phyloP scores from a whole-genome alignment of 2,888 invertebrate species.

The Leucophora obtusa region DNA sequence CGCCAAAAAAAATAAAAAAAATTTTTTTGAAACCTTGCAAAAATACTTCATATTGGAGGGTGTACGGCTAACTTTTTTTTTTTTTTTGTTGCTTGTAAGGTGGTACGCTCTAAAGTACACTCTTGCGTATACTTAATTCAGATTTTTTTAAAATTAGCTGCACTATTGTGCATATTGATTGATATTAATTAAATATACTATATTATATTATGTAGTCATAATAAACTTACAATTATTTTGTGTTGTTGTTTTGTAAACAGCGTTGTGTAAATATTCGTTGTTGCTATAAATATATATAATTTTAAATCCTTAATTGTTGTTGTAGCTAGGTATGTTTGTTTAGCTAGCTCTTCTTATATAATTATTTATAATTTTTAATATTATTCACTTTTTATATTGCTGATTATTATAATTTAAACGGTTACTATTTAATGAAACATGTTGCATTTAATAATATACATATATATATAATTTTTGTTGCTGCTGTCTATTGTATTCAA shows the following conservation, averaged over 20 bases:
- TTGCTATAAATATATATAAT: constrained; percentile 59
- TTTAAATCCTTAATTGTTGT: constrained; percentile 42
- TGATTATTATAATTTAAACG: constrained; percentile 4
- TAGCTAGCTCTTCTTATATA: not conserved
- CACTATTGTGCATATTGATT: constrained; percentile 25
- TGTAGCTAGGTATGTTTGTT: constrained; percentile 48
- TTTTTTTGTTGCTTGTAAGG: no score
- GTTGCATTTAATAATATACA: constrained; percentile 24
- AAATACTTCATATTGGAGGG: no score
- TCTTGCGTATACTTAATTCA: not conserved
- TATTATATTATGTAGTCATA: not conserved
- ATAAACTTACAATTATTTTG: constrained; percentile 68
- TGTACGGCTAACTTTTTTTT: no score
- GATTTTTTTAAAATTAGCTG: no score
- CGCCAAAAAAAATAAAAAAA: no score
- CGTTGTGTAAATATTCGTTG: constrained; percentile 76
- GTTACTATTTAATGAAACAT: constrained; percentile 28
- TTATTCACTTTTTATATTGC: no score
- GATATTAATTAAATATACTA: not conserved
- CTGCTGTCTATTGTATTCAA: constrained; percentile 12
- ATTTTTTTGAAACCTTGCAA: no score
- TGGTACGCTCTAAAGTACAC: no score
- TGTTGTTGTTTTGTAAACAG: constrained; percentile 66
- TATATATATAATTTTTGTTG: not conserved
- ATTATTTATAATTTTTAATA: not conserved